Conservation (phyloP, 2,797 vertebrate genomes). For the Oreonectes daqikongensis region DNA sequence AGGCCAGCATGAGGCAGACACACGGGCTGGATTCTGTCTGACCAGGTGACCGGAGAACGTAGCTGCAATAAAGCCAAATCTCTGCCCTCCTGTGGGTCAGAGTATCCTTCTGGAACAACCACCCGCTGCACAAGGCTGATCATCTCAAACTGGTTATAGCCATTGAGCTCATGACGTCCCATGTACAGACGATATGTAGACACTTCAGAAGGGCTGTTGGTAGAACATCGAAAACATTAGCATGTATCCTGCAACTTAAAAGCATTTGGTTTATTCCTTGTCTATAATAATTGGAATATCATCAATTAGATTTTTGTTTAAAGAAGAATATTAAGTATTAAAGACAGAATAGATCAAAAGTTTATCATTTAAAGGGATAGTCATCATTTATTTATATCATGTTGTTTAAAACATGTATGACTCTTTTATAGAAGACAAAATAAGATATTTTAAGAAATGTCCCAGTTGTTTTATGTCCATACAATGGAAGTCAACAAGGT, state of each 20-base stretch:
- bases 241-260: background rate
- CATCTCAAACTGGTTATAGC: conserved; percentile 61
- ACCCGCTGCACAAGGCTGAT: conserved; percentile 62
- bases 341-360: too few relatives aligned
- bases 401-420: too few relatives aligned
- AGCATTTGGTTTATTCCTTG: background rate
- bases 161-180: conserved; percentile 75
- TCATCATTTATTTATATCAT: too few relatives aligned
- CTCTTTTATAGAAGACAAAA: too few relatives aligned
- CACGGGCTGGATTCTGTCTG: conserved; percentile 72
- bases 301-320: too few relatives aligned
- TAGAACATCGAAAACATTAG: background rate
- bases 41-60: conserved; percentile 71
- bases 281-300: background rate
- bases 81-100: conserved; percentile 70
- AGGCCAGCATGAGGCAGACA: conserved; percentile 75
- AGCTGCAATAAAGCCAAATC: conserved; percentile 83
- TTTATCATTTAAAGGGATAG: too few relatives aligned
- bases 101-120: conserved; percentile 72
- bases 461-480: too few relatives aligned
- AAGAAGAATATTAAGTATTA: too few relatives aligned
- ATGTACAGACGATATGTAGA: conserved; percentile 70
- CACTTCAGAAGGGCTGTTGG: conserved; percentile 62
- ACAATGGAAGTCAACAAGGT: too few relatives aligned
- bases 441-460: too few relatives aligned